Base-by-base conservation (phyloP, 2,888 invertebrate genomes). In the Platycheirus albimanus region DNA sequence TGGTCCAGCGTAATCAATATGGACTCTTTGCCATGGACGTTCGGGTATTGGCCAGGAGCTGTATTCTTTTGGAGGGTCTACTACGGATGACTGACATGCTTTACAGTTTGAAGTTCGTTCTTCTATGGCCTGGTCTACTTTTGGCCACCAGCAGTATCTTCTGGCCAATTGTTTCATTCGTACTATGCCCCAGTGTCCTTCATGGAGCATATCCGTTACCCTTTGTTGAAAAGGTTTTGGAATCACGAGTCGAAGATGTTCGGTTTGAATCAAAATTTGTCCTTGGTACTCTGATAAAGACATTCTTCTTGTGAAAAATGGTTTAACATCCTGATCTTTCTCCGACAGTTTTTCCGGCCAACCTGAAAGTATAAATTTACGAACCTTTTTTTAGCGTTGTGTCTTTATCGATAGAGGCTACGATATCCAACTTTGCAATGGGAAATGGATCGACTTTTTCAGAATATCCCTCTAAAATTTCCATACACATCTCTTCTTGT, bases 1-100 rank as follows among this genome's bases (percentile, higher is more conserved):
- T 30, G 78, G 66, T 3, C 51, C 51, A 20, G 58, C 67, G 51
- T 47, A 66, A 51, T 71, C 66, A 10, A 78, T 49, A 51, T 78
- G 64, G 2, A 78, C 24, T 24, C 49, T 38, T 45, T 76, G 30
- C 61, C 69, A 76, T 8, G 61, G 69, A 7, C 19, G 13, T 47
- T 43, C 66, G 0, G 52, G 19, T 24, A 8, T 17, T 30, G 64
- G 64, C 64, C 64, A 64, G 3, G 54, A 20, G 45, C 54, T 69
- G 7, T n/a, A 69, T 54, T 67, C 66, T 7, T 52, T 66, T 3
- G 13, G 15, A 11, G 38, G 66, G 10, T 51, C 17, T 7, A 36
- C 15, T 43, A 43, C 52, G 11, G 43, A 54, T 45, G 13, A 3
- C 10, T 54, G 67, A 10, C 45, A 67, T 13, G 20, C 8, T 13